Evolutionary conservation across 2,888 invertebrate genomes (phyloP).

Genomic region (Leucania comma): DNA sequence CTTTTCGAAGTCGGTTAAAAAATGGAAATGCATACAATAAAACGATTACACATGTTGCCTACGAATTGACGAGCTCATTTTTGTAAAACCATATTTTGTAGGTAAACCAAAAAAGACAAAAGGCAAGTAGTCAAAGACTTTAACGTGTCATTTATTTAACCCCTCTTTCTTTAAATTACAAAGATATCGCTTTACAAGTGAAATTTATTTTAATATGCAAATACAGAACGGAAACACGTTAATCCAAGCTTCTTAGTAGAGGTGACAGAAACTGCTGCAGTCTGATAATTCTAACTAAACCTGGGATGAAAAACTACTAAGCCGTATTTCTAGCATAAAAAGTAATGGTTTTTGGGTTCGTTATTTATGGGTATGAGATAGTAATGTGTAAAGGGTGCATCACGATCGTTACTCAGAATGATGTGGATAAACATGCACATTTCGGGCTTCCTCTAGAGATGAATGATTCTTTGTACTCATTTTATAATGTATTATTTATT

Average conservation of each 20-base stretch:
- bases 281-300: slow-evolving; percentile 45
- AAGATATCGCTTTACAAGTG: slow-evolving; percentile 59
- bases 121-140: slow-evolving; percentile 13
- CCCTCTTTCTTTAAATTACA: slow-evolving; percentile 48
- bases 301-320: slow-evolving; percentile 40
- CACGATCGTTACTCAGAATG: neutral
- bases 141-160: slow-evolving; percentile 30
- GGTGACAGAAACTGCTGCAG: slow-evolving; percentile 50
- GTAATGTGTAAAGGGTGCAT: neutral
- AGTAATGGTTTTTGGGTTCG: slow-evolving; percentile 19
- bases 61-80: no score
- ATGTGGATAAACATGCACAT: neutral
- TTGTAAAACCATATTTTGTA: no score
- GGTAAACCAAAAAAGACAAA: neutral
- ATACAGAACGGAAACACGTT: slow-evolving; percentile 51
- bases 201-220: slow-evolving; percentile 58
- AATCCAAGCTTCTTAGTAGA: slow-evolving; percentile 46
- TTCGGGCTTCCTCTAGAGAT: no score
- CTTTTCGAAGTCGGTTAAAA: no score
- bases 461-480: no score
- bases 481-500: no score
- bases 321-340: slow-evolving; percentile 18
- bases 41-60: no score
- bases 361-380: slow-evolving; percentile 22
- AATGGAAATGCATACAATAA: no score